Base-by-base conservation (phyloP, 2,888 invertebrate genomes). In the Lasioglossum calceatum region DNA sequence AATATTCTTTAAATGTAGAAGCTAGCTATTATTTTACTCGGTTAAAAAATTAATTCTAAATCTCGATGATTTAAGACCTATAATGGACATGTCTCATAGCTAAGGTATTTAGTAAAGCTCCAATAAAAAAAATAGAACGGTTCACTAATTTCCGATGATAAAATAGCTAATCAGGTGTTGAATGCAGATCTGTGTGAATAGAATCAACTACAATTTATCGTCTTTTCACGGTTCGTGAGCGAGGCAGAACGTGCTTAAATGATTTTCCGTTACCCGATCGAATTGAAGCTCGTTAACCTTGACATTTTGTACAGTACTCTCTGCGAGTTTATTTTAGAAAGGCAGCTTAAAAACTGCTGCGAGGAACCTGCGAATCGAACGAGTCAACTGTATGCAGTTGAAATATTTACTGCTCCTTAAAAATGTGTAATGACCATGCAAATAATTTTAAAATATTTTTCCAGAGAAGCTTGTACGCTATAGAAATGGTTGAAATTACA, bases 291-390 rank as follows among this genome's bases (percentile, higher is more conserved):
- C 82, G 91, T 84, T 92, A 93, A 93, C 93, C 93, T 93, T 93
- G 93, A 93, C 93, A 93, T 93, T 93, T 93, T 77, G 86, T 81
- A 80, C 88, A 82, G 74, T 89, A 81, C 79, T 80, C 86, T 77
- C 80, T 76, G 84, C 88, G 86, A 87, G 91, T 87, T 92, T 92
- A 92, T 91, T 93, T 93, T 93, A 93, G 92, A 93, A 93, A 93
- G 93, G 92, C 88, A 88, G 85, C 88, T 67, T 54, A 76, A 58
- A 83, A 42, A 54, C 64, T 16, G 44, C 70, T 8, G 16, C 77
- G 80, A 76, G 77, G 47, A 47, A 58, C 70, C 79, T 47, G 76
- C 44, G 71, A 54, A 44, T 39, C 50, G 27, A 81, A 32, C 71
- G n/a, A 71, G 19, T 50, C 71, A 3, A n/a, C 77, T 44, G 23